Evolutionary conservation across 2,888 invertebrate genomes (phyloP).

Genomic region (Dione vanillae): DNA sequence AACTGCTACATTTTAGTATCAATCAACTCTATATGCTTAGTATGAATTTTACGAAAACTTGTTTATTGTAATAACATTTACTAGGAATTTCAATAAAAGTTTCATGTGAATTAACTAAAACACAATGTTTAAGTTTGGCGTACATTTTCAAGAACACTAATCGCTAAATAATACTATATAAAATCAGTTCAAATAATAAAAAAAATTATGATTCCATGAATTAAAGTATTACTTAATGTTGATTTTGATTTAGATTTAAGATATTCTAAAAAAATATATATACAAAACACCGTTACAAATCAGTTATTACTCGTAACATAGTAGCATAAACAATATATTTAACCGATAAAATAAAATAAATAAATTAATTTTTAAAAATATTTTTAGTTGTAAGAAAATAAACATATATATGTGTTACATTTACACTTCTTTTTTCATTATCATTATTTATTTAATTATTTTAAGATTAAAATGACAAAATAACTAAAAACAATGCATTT

Average conservation of each 20-base stretch:
- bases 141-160: neutral
- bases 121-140: neutral
- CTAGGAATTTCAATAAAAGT: neutral
- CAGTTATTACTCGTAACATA: no score
- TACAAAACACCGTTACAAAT: no score
- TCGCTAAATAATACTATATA: neutral
- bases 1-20: neutral
- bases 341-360: no score
- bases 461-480: neutral
- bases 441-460: no score
- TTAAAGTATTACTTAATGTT: neutral
- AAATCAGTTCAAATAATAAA: neutral
- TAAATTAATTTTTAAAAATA: no score
- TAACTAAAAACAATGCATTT: neutral
- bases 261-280: no score
- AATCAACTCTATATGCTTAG: neutral
- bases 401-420: no score
- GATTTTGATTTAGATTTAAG: slow-evolving; percentile 8
- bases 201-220: neutral
- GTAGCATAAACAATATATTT: no score
- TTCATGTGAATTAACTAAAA: neutral
- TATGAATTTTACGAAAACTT: neutral
- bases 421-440: no score
- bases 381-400: no score
- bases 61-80: neutral